A percentile compares a stretch with the other conserved stretches of the same genome.
phyloP scores from a whole-genome alignment of 1,140 invertebrate species.

The Aphelenchoides fujianensis region DNA sequence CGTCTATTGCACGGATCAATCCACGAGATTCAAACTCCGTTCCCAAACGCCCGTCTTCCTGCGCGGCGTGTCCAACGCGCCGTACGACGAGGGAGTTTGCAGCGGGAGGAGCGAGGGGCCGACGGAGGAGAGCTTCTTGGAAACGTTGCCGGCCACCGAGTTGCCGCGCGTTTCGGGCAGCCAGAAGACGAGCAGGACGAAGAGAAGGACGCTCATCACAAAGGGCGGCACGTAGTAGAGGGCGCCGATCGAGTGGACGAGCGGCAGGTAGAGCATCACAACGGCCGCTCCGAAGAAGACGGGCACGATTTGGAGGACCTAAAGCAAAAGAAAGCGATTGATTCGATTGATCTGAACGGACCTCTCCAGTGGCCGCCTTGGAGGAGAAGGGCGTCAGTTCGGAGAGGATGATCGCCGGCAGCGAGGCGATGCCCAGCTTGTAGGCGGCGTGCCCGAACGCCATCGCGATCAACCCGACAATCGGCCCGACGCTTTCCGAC shows the following conservation, averaged over 20 bases:
- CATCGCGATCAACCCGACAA: background rate
- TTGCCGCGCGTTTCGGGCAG: background rate
- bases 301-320: background rate
- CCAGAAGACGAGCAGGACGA: background rate
- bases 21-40: too few relatives aligned
- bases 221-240: background rate
- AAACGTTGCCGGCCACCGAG: too few relatives aligned
- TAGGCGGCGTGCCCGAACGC: background rate
- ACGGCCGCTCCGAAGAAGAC: background rate
- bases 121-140: background rate
- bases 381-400: background rate
- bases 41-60: too few relatives aligned
- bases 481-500: background rate
- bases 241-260: background rate
- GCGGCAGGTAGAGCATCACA: background rate
- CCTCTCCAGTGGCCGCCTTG: background rate
- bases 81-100: too few relatives aligned
- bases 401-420: background rate
- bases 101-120: background rate
- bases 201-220: background rate
- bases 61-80: too few relatives aligned
- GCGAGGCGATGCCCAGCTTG: background rate
- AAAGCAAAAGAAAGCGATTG: background rate
- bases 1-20: too few relatives aligned
- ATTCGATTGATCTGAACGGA: background rate